Base-by-base conservation (phyloP, 1,140 invertebrate species). In the Amyelois transitella region DNA sequence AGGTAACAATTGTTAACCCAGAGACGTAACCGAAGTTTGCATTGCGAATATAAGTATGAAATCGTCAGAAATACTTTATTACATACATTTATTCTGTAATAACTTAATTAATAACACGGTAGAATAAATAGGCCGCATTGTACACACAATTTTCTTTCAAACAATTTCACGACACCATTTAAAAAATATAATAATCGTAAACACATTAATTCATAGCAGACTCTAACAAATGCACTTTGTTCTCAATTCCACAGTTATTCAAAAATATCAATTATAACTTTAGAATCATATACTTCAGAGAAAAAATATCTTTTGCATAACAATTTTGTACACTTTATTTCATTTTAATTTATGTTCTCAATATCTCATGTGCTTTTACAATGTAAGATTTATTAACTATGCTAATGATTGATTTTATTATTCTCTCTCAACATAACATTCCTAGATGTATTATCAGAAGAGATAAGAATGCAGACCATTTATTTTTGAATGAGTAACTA, bases 141-240 rank as follows among this genome's bases (percentile, higher is more conserved):
- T 58, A 58, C 51, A 55, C 51, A 51, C 58, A 50, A 24, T 51
- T 60, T 66, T 53, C 49, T 68, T 58, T 65, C 66, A 76, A 55
- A 51, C 68, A 51, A 8, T 69, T 68, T 63, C 72, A 77, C 22
- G 19, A 17, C 65, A 80, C 64, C 60, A 69, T 67, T 60, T 54
- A 66, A 72, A 67, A 73, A 69, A 73, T 72, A 77, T 76, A 69
- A 68, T 55, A 43, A 59, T 55, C 53, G 62, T 58, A 66, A 81
- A 67, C 58, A 58, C 69, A 72, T 50, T 43, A 38, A 70, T 66
- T 60, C 59, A 70, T 68, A 70, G 62, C 69, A 78, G 55, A 75
- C 69, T 67, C 60, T 77, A 73, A 72, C 72, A 84, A 84, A 86
- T 83, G 77, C 81, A 81, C 73, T 69, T 70, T 69, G 60, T 75